A percentile compares a stretch with the other conserved stretches of the same genome.
phyloP scores from a whole-genome alignment of 2,797 vertebrate species.

The Jordanella pulchra region DNA sequence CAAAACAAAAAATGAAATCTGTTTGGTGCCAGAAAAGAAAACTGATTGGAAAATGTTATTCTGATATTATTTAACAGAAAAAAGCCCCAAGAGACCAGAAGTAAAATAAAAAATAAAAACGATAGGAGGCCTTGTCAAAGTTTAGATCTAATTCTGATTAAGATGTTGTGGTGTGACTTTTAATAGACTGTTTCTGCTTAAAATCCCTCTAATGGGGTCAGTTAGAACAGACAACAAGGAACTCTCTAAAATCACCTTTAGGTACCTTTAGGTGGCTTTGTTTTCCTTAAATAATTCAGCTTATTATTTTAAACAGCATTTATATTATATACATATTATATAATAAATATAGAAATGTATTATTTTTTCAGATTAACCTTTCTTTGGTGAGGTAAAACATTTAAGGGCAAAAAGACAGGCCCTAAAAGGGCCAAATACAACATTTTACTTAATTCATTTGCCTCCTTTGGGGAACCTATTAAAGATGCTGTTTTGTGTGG shows the following conservation, averaged over 20 bases:
- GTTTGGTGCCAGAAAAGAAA: too few species aligned
- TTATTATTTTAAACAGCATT: background rate
- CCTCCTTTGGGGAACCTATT: background rate
- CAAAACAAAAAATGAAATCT: too few species aligned
- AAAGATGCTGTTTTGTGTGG: background rate
- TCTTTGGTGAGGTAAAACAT: background rate
- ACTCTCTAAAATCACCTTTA: too few species aligned
- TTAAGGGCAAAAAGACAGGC: background rate
- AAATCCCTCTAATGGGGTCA: background rate
- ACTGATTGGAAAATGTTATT: too few species aligned
- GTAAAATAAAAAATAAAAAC: background rate
- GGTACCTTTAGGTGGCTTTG: background rate
- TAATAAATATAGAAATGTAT: too few species aligned
- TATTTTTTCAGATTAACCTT: background rate
- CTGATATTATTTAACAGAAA: background rate
- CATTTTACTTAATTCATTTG: background rate
- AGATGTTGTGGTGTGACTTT: background rate
- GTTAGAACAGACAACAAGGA: too few species aligned
- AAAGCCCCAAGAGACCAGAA: background rate
- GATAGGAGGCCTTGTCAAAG: background rate
- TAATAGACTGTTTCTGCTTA: background rate
- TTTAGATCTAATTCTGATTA: background rate
- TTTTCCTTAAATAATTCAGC: background rate
- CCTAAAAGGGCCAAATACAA: background rate
- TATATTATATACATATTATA: background rate